These are phyloP conservation scores for Halocynthia roretzi DNA, from an alignment of 23 tunicate genomes.

Conservation along the genomic window DNA sequence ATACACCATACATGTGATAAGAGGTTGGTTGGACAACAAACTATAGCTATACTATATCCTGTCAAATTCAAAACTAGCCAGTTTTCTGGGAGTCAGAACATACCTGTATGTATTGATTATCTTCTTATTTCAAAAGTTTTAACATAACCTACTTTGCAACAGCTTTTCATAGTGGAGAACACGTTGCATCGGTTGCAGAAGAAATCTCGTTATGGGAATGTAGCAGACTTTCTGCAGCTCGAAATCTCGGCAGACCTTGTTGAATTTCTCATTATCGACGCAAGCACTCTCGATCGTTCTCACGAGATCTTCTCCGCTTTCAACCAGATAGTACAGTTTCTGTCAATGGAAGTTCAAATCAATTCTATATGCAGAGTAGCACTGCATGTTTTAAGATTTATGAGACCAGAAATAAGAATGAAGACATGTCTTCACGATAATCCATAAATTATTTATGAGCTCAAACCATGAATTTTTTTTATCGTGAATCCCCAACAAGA, in stretches of 20 bases:
- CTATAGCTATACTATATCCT: too few species aligned
- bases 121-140: not conserved
- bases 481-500: too few species aligned
- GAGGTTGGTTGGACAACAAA: too few species aligned
- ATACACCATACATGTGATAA: too few species aligned
- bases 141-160: conserved; percentile 52
- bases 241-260: conserved; percentile 66
- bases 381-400: too few species aligned
- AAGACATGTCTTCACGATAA: too few species aligned
- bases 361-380: too few species aligned
- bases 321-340: conserved; percentile 47
- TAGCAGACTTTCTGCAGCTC: conserved; percentile 88
- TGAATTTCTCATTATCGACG: conserved; percentile 36
- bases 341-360: not conserved
- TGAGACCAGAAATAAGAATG: too few species aligned
- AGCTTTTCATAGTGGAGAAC: conserved; percentile 63
- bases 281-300: conserved; percentile 49
- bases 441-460: too few species aligned
- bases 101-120: not conserved
- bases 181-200: conserved; percentile 91
- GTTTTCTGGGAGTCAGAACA: too few species aligned
- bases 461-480: too few species aligned
- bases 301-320: conserved; percentile 56
- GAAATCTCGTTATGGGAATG: conserved; percentile 84
- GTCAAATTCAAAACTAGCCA: too few species aligned